These are phyloP conservation scores for Syrrhaptes paradoxus DNA, from an alignment of 2,113 vertebrate genomes.

Conservation along the genomic window DNA sequence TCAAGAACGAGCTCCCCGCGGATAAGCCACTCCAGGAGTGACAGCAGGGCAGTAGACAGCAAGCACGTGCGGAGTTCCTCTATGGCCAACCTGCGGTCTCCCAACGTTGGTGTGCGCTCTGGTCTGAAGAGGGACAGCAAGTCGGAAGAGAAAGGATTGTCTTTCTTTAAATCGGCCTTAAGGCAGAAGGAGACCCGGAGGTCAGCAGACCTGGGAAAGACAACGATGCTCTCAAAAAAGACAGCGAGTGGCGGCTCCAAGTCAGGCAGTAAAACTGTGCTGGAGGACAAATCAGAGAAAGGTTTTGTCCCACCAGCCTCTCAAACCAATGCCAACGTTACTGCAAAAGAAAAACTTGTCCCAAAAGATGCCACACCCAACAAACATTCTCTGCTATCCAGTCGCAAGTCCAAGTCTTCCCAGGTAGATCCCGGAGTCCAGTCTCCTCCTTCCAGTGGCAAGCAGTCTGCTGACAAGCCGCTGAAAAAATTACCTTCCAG, in stretches of 20 bases:
- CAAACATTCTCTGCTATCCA: constrained; percentile 85
- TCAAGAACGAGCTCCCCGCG: constrained; percentile 74
- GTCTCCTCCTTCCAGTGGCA: constrained; percentile 80
- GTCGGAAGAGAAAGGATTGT: constrained; percentile 93
- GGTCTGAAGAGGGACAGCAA: constrained; percentile 89
- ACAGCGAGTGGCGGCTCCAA: constrained; percentile 76
- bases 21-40: constrained; percentile 70
- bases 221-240: constrained; percentile 86
- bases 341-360: constrained; percentile 74
- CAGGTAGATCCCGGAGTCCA: constrained; percentile 78
- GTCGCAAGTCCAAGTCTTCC: constrained; percentile 92
- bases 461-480: constrained; percentile 83
- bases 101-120: constrained; percentile 71
- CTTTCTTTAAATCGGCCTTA: constrained; percentile 93
- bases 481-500: constrained; percentile 86
- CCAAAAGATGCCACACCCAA: constrained; percentile 79
- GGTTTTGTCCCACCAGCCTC: constrained; percentile 12
- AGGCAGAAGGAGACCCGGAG: constrained; percentile 93
- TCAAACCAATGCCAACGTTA: constrained; percentile 45
- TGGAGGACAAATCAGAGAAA: constrained; percentile 68
- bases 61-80: constrained; percentile 88
- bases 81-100: constrained; percentile 91
- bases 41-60: constrained; percentile 73
- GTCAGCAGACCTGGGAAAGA: constrained; percentile 93
- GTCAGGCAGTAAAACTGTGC: constrained; percentile 68